phyloP scores from a whole-genome alignment of 2,797 vertebrate species.

The Adelosebastes latens region DNA sequence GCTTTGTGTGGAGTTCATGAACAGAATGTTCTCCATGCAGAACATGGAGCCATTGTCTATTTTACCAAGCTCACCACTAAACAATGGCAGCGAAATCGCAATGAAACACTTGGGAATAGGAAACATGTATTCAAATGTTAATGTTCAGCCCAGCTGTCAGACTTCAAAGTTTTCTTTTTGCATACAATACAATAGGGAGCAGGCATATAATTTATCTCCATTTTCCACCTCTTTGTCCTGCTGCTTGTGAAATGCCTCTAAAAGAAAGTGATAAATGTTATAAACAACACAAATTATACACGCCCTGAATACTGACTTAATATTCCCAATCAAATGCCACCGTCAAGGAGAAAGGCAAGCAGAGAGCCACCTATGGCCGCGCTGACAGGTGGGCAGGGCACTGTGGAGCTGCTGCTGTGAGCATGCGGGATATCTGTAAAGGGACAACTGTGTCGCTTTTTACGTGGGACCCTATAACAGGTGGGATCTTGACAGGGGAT shows the following conservation, averaged over 20 bases:
- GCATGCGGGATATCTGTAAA: slow-evolving; percentile 59
- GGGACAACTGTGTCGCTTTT: slow-evolving; percentile 63
- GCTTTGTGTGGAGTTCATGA: slow-evolving; percentile 70
- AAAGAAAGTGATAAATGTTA: slow-evolving; percentile 54
- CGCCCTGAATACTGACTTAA: slow-evolving; percentile 58
- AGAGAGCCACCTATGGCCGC: slow-evolving; percentile 44
- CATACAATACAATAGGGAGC: slow-evolving; percentile 48
- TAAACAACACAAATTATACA: slow-evolving; percentile 59
- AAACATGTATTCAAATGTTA: slow-evolving; percentile 79
- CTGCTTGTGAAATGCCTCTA: slow-evolving; percentile 39
- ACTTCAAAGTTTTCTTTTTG: slow-evolving; percentile 68
- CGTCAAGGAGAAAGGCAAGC: slow-evolving; percentile 67
- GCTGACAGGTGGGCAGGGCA: slow-evolving; percentile 64
- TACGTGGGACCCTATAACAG: slow-evolving; percentile 69
- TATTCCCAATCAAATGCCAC: slow-evolving; percentile 57
- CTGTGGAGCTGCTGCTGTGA: slow-evolving; percentile 61
- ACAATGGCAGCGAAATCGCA: slow-evolving; percentile 69
- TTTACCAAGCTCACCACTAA: slow-evolving; percentile 61
- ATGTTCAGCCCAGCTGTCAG: slow-evolving; percentile 69
- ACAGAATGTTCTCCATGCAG: slow-evolving; percentile 65
- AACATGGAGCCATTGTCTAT: slow-evolving; percentile 75
- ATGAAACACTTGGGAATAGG: slow-evolving; percentile 55
- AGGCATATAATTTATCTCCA: slow-evolving; percentile 57
- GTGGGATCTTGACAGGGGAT: slow-evolving; percentile 81
- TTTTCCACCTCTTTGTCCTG: slow-evolving; percentile 51